These are phyloP conservation scores for Cyrtorhinus lividipennis DNA, from an alignment of 1,140 invertebrate genomes.

Conservation along the genomic window DNA sequence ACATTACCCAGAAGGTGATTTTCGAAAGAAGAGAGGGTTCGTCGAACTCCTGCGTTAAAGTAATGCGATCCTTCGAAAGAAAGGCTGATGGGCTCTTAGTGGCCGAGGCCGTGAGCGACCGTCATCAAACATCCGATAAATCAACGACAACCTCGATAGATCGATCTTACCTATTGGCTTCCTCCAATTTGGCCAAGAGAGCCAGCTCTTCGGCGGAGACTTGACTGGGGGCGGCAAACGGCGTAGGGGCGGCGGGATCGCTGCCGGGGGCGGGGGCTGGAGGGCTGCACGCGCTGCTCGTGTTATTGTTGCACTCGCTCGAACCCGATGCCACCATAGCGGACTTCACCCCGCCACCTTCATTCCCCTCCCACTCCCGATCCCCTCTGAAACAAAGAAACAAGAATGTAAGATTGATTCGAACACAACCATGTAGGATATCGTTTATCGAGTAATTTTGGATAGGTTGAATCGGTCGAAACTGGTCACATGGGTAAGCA, in stretches of 20 bases:
- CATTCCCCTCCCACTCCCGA: conserved; percentile 30
- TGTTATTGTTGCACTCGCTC: conserved; percentile 25
- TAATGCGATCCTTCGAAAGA: no score
- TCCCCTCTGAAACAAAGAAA: conserved; percentile 27
- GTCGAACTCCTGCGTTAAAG: background rate
- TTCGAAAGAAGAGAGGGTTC: background rate
- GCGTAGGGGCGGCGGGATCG: background rate
- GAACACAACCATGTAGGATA: background rate
- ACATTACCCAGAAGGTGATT: no score
- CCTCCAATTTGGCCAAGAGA: conserved; percentile 82
- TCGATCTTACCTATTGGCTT: conserved; percentile 63
- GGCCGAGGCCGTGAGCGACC: background rate
- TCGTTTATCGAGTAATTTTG: background rate
- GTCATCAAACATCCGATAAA: background rate
- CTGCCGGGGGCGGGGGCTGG: conserved; percentile 1
- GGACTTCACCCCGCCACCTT: conserved; percentile 25
- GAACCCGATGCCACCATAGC: conserved; percentile 25
- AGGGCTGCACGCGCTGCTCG: conserved; percentile 2
- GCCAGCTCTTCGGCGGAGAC: conserved; percentile 47
- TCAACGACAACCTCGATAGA: background rate
- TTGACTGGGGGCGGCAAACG: conserved; percentile 34
- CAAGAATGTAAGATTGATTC: background rate
- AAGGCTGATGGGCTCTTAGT: background rate
- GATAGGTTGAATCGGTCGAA: background rate
- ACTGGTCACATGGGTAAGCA: background rate